phyloP scores from a whole-genome alignment of 2,888 invertebrate genomes.

The Leptarthrus brevirostris region DNA sequence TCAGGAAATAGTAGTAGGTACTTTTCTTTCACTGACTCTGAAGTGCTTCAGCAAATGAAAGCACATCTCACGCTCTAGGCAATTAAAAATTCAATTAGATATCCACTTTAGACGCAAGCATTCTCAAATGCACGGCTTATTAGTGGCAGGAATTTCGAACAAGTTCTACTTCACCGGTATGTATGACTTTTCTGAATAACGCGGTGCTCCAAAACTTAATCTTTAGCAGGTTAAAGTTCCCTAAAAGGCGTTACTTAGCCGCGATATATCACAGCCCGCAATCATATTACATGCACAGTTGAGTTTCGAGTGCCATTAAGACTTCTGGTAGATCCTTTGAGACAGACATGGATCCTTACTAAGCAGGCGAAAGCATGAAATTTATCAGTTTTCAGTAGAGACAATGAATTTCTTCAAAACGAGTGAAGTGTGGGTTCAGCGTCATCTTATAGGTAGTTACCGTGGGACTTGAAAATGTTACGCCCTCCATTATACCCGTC shows the following conservation, averaged over 20 bases:
- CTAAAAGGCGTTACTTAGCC: constrained; percentile 12
- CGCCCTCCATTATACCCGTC: background rate
- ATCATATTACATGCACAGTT: constrained; percentile 39
- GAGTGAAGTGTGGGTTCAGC: background rate
- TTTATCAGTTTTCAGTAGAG: constrained; percentile 25
- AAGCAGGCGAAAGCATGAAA: background rate
- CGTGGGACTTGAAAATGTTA: background rate
- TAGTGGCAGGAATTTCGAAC: too few species aligned
- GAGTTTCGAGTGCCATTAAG: constrained; percentile 29
- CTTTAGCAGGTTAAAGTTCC: constrained; percentile 3
- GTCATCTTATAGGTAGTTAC: background rate
- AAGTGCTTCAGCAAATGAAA: too few species aligned
- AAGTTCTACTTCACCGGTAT: too few species aligned
- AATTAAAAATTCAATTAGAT: background rate
- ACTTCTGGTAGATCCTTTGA: constrained; percentile 1
- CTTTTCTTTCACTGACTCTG: too few species aligned
- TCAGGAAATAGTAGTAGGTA: too few species aligned
- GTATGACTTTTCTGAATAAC: too few species aligned
- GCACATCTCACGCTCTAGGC: too few species aligned
- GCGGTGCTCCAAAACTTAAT: too few species aligned
- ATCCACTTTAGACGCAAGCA: background rate
- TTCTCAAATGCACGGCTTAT: background rate
- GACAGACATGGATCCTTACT: constrained; percentile 3
- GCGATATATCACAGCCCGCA: constrained; percentile 24
- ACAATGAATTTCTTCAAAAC: background rate